Percentiles rank a stretch among this genome's conserved stretches.
phyloP scores from a whole-genome alignment of 2,797 vertebrate species.

The Molossus alvarezi region DNA sequence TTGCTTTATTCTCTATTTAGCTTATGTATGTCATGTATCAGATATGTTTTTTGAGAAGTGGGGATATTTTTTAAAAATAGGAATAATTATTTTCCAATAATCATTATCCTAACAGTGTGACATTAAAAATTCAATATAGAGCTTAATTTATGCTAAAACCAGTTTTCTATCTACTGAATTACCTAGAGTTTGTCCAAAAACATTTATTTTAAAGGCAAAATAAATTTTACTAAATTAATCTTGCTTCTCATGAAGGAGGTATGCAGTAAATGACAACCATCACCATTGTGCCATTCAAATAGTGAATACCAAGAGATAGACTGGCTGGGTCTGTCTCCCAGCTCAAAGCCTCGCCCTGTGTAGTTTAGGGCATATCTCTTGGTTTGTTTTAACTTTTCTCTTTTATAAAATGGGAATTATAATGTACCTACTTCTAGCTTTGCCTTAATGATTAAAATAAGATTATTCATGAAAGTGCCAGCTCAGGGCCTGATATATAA shows the following conservation, averaged over 20 bases:
- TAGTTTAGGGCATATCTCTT: not conserved
- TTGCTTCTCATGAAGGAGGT: not conserved
- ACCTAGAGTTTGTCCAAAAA: constrained; percentile 37
- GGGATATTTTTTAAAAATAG: not conserved
- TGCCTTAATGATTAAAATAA: not conserved
- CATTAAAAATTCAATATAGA: constrained; percentile 8
- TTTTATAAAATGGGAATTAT: constrained; percentile 1
- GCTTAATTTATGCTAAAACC: constrained; percentile 1
- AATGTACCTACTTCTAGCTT: not conserved
- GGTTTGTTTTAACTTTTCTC: constrained; percentile 45
- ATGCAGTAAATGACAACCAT: not conserved
- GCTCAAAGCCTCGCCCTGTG: not conserved
- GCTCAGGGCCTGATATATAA: not conserved
- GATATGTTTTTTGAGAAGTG: not conserved
- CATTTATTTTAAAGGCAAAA: not conserved
- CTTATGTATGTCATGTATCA: not conserved
- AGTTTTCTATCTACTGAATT: not conserved
- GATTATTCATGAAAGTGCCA: constrained; percentile 30
- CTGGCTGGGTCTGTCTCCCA: not conserved
- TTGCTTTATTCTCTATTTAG: not conserved
- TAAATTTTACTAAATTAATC: not conserved
- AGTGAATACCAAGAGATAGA: not conserved
- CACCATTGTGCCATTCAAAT: not conserved
- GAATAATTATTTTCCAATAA: not conserved
- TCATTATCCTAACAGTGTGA: constrained; percentile 14